A percentile compares a stretch with the other conserved stretches of the same genome.
These are phyloP conservation scores for Euglossa dilemma DNA, from an alignment of 1,140 invertebrate species.

Conservation along the genomic window DNA sequence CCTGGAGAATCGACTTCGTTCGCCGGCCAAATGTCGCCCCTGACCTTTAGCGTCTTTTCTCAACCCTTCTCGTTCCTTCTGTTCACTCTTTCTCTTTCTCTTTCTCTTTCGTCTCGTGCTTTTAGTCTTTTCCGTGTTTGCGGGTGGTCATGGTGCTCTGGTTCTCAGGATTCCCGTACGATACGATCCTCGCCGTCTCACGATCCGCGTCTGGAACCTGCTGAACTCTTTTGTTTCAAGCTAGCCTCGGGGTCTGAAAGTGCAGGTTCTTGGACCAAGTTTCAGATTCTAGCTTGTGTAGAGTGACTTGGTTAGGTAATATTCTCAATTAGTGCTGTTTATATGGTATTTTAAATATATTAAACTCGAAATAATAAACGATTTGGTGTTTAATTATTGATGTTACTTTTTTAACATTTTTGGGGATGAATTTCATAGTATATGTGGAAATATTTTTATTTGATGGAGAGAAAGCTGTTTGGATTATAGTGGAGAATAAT, in stretches of 20 bases:
- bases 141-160: background rate
- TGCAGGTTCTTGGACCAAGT: too few relatives aligned
- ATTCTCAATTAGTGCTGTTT: too few relatives aligned
- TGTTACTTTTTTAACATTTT: too few relatives aligned
- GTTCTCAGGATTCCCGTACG: background rate
- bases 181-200: slow-evolving; percentile 10
- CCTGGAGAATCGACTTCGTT: background rate
- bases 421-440: too few relatives aligned
- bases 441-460: too few relatives aligned
- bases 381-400: too few relatives aligned
- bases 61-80: background rate
- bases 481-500: too few relatives aligned
- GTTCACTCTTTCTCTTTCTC: background rate
- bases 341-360: too few relatives aligned
- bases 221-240: slow-evolving; percentile 16
- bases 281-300: too few relatives aligned
- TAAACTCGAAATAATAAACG: too few relatives aligned
- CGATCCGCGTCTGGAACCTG: background rate
- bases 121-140: background rate
- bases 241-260: background rate
- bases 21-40: background rate
- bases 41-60: background rate
- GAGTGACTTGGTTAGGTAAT: too few relatives aligned
- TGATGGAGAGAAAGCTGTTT: too few relatives aligned
- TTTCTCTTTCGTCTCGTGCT: background rate